A percentile compares a stretch with the other conserved stretches of the same genome.
Evolutionary conservation across 2,113 vertebrate species (phyloP).

Genomic region (Cinclus cinclus): DNA sequence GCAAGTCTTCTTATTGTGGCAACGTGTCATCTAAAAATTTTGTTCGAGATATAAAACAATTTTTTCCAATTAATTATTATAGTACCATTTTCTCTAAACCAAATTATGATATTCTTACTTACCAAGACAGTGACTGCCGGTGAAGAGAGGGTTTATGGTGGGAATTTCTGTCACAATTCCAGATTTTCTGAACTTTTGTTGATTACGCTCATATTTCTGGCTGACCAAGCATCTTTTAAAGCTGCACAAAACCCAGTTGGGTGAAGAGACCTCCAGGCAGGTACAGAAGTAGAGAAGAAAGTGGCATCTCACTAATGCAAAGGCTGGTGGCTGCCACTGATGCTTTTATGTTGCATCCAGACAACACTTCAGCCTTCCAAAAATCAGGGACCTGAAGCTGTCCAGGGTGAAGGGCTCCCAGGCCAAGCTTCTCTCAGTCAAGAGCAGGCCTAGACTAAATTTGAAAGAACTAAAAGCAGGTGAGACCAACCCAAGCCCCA

Average conservation of each 20-base stretch:
- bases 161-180: not conserved
- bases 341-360: not conserved
- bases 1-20: not conserved
- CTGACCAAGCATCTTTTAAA: not conserved
- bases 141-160: not conserved
- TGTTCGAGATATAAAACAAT: not conserved
- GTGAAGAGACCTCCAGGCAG: not conserved
- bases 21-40: not conserved
- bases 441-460: not conserved
- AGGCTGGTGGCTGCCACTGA: not conserved
- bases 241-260: rapidly evolving
- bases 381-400: not conserved
- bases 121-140: not conserved
- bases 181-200: not conserved
- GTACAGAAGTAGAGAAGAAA: not conserved
- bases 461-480: not conserved
- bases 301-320: rapidly evolving
- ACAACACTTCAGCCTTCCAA: not conserved
- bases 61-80: not conserved
- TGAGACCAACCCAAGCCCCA: not conserved
- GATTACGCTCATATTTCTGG: rapidly evolving
- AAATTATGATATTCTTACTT: not conserved
- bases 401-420: not conserved
- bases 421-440: not conserved
- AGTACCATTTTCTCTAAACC: not conserved